Conservation (phyloP, 2,888 invertebrate species). For the Nomada lathburiana region DNA sequence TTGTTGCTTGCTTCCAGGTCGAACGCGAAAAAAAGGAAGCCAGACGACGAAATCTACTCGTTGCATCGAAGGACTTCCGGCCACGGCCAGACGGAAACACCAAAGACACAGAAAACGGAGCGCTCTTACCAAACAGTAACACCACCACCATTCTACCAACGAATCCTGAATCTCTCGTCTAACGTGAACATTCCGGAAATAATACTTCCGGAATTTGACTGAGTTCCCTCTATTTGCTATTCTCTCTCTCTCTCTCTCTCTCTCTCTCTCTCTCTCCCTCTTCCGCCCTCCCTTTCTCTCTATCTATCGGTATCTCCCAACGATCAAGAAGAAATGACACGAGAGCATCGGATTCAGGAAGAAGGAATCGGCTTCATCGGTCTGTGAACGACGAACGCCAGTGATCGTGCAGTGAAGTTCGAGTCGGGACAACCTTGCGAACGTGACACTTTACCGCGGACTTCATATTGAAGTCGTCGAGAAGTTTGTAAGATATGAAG, state of each 20-base stretch:
- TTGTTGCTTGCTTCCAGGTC: conserved; percentile 70
- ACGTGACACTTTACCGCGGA: not conserved
- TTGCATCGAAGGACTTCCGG: conserved; percentile 74
- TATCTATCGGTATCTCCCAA: not conserved
- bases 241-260: not conserved
- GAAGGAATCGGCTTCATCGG: too few relatives aligned
- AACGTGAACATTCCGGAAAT: conserved; percentile 37
- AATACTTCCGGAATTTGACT: conserved; percentile 10
- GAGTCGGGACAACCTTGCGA: not conserved
- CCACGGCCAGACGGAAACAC: conserved; percentile 72
- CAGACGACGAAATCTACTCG: conserved; percentile 78
- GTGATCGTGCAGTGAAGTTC: conserved; percentile 32
- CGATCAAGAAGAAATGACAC: not conserved
- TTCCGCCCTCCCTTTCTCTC: too few relatives aligned
- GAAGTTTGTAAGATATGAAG: not conserved
- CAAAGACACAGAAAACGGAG: conserved; percentile 80
- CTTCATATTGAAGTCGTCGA: conserved; percentile 31
- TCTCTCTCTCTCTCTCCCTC: too few relatives aligned
- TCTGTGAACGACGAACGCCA: not conserved
- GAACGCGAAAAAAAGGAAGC: conserved; percentile 83
- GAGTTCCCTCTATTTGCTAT: not conserved
- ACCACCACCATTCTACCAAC: conserved; percentile 75
- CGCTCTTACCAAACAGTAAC: conserved; percentile 75
- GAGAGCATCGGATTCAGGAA: not conserved
- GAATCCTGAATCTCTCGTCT: conserved; percentile 77